Evolutionary conservation across 2,113 vertebrate genomes (phyloP), one percentile per base, ranked within the genome.

Genomic region (Lota lota): DNA sequence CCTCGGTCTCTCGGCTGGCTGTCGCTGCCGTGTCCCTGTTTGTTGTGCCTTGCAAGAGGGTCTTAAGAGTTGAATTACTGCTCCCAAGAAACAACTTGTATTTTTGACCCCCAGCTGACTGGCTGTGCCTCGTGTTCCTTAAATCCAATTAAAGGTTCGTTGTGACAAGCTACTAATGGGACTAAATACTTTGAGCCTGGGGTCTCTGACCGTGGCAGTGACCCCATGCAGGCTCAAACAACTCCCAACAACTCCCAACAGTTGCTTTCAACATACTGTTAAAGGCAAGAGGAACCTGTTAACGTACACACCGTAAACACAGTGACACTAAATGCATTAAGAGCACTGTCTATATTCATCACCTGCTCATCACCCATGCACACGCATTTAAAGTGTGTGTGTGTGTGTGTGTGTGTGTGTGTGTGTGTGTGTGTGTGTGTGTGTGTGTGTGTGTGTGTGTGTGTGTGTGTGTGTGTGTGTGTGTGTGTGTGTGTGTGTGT

Each of bases 121-220:
- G 28, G 7, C 28, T 33, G 28, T 7, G 7, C 18, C 62, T 36
- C 40, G n/a, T 22, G 36, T 21, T 47, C 40, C 47, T 79, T 19
- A 64, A 79, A 75, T 75, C 56, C 53, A 80, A 76, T 82, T 77
- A 76, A 63, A 24, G 73, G 56, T 72, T 58, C 63, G 74, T 70
- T 47, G 33, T 40, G 36, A 64, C 12, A 63, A 62, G 8, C 73
- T 51, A 66, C 22, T 68, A 74, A 74, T 77, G 66, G 73, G 6
- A 19, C 1, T 11, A 64, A 56, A 65, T 66, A 21, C 67, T 63
- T 21, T 70, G 65, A 78, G 22, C 24, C 69, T 36, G 56, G 18
- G 67, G 57, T 68, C 57, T 71, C 16, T 73, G 64, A 56, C 73
- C 64, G 66, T 75, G 75, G 57, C 22, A 0, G 53, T 82, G 75